Evolutionary conservation across 2,888 invertebrate species (phyloP), one percentile per base, ranked within the genome.

Genomic region (Byasa hedistus): DNA sequence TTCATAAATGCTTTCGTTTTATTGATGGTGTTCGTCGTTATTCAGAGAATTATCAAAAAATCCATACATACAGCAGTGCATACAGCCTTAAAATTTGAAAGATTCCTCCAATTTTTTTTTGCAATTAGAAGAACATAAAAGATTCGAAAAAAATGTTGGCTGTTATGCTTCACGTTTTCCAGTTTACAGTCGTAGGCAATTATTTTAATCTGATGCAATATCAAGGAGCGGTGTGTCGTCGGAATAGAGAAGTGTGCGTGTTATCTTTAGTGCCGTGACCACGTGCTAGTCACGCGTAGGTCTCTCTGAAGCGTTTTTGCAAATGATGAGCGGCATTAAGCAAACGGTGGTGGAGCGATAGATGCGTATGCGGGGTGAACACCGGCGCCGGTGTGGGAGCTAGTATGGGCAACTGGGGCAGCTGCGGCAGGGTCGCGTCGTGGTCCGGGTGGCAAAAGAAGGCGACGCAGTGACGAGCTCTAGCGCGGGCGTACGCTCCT

Each of bases 381-480:
- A 79, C 65, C 69, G 89, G 90, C 7, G 91, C 84, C 44, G 86
- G 77, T 8, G 85, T 77, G 66, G 90, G 88, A 0, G 66, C 54
- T 48, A 63, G 22, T 7, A 81, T 76, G 24, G 84, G 82, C 70
- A 87, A 91, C 23, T 85, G 84, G 3, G 92, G 91, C 67, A 94
- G 80, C 17, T 92, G 85, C 27, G 92, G 91, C 65, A 94, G 83
- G 56, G 80, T 76, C 8, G 92, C 92, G 69, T 91, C 89, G 72
- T 88, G 85, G 87, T 95, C 95, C 2, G 96, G 96, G 86, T 95
- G 95, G 74, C 95, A 95, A 89, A 96, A 96, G 89, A 94, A 95
- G 36, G 95, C 95, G 70, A 96, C 94, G 74, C 95, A 95, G 85
- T 95, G 95, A n/a, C 95, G 94, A 3, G 94, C 94, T 70, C 94